These are phyloP conservation scores for Harpalus rufipes DNA, from an alignment of 2,888 invertebrate genomes.

Conservation along the genomic window DNA sequence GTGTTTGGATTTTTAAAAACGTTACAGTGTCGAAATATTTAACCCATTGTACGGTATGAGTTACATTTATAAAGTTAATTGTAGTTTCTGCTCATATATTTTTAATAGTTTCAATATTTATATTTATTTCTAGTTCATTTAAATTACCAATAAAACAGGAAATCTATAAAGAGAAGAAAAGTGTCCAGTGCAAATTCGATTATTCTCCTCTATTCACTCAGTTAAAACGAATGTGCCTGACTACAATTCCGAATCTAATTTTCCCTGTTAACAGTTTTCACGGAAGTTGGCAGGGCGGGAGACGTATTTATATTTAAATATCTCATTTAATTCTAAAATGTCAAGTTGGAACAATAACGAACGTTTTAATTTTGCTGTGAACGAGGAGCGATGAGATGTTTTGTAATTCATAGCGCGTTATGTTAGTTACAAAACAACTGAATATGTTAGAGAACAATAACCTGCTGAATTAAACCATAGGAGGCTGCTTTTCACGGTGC, in stretches of 20 bases:
- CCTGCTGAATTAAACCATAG: slow-evolving; percentile 38
- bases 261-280: slow-evolving; percentile 27
- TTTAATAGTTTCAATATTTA: too few relatives aligned
- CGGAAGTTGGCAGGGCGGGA: background rate
- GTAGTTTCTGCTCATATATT: too few relatives aligned
- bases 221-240: slow-evolving; percentile 3
- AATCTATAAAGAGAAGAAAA: background rate
- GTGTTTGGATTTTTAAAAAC: too few relatives aligned
- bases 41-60: too few relatives aligned
- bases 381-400: slow-evolving; percentile 38
- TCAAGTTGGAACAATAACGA: slow-evolving; percentile 37
- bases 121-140: background rate
- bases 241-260: slow-evolving; percentile 21
- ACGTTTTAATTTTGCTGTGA: slow-evolving; percentile 36
- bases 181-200: background rate
- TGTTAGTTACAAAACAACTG: slow-evolving; percentile 45
- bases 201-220: background rate
- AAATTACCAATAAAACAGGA: background rate
- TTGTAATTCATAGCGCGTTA: slow-evolving; percentile 33
- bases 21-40: too few relatives aligned
- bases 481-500: slow-evolving; percentile 25
- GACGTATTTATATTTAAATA: slow-evolving; percentile 34
- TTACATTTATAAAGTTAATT: too few relatives aligned
- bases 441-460: slow-evolving; percentile 52
- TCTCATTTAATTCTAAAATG: slow-evolving; percentile 46